Percentiles rank a stretch among this genome's conserved stretches.
Evolutionary conservation across 23 tunicate species (phyloP).

Genomic region (Phallusia fumigata): DNA sequence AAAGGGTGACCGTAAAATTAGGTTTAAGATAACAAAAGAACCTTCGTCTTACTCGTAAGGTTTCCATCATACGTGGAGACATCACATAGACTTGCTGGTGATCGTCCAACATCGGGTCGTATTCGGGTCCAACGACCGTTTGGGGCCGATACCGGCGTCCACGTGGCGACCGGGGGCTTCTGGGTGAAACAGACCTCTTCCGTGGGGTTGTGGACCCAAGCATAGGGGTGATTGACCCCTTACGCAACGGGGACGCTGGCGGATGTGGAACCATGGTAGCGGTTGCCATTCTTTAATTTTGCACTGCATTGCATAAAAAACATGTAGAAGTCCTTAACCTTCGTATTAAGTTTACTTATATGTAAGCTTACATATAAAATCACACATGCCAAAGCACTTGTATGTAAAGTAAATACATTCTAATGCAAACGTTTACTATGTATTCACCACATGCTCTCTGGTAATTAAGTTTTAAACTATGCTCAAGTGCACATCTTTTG

Average conservation of each 20-base stretch:
- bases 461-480: no score
- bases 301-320: no score
- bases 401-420: no score
- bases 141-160: constrained; percentile 18
- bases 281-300: not conserved
- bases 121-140: constrained; percentile 2
- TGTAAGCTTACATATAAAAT: no score
- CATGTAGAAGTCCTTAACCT: no score
- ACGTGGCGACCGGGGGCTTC: constrained; percentile 19
- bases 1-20: no score
- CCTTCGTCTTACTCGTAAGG: constrained; percentile 41
- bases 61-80: constrained; percentile 63
- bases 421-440: no score
- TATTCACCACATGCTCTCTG: no score
- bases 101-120: constrained; percentile 74
- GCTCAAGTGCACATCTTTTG: no score
- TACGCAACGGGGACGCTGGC: not conserved
- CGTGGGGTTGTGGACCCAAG: constrained; percentile 2
- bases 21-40: no score
- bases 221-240: constrained; percentile 1
- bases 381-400: no score
- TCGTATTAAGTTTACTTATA: no score
- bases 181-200: not conserved
- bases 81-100: constrained; percentile 87
- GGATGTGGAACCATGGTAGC: not conserved